Conservation (phyloP, 1,140 invertebrate genomes). For the Scylla paramamosain region DNA sequence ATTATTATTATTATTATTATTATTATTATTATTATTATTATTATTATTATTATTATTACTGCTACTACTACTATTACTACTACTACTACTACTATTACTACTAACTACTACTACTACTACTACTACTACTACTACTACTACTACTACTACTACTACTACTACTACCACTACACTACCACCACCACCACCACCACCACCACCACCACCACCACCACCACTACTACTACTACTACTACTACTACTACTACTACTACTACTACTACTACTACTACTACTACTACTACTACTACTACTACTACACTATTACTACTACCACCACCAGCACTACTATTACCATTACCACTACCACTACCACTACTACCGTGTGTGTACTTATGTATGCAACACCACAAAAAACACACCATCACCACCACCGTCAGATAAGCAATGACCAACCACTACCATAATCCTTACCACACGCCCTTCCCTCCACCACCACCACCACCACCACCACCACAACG, state of each 20-base stretch:
- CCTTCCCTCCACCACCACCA: too few species aligned
- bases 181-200: too few species aligned
- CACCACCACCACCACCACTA: neutral
- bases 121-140: too few species aligned
- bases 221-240: constrained; percentile 10
- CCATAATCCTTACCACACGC: too few species aligned
- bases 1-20: neutral
- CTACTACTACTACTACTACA: constrained; percentile 15
- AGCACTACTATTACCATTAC: neutral
- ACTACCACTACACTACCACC: too few species aligned
- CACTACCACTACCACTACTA: neutral
- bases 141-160: too few species aligned
- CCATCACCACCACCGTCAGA: too few species aligned
- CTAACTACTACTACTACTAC: neutral
- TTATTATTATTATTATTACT: neutral
- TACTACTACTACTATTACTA: neutral
- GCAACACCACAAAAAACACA: too few species aligned
- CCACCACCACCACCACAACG: too few species aligned
- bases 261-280: constrained; percentile 23
- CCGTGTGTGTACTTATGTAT: neutral
- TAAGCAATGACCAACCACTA: too few species aligned
- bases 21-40: neutral
- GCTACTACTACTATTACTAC: neutral
- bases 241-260: neutral
- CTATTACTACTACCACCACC: neutral